Evolutionary conservation across 2,113 vertebrate genomes (phyloP).

Genomic region (Cinclus mexicanus): DNA sequence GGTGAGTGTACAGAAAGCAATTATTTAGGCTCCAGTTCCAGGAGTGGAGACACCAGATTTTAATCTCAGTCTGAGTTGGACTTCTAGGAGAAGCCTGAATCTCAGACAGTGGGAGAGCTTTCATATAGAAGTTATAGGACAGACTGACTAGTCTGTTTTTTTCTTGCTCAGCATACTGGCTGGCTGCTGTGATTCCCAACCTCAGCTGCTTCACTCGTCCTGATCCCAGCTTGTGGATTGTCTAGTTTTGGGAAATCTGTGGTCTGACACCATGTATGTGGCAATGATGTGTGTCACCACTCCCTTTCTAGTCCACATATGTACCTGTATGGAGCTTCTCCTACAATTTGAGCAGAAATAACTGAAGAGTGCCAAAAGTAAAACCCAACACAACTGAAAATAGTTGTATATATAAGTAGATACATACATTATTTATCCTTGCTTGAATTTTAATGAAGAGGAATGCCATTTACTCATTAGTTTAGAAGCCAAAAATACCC

Average conservation of each 20-base stretch:
- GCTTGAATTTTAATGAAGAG: slow-evolving; percentile 38
- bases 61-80: neutral
- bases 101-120: neutral
- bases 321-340: neutral
- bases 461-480: slow-evolving; percentile 12
- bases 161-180: neutral
- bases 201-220: neutral
- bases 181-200: neutral
- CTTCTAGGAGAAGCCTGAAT: neutral
- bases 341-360: neutral
- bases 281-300: neutral
- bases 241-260: neutral
- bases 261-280: neutral
- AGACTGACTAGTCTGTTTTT: neutral
- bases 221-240: neutral
- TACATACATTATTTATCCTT: slow-evolving; percentile 34
- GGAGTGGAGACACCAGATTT: neutral
- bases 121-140: neutral
- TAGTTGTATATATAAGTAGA: neutral
- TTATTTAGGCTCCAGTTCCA: neutral
- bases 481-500: slow-evolving; percentile 3
- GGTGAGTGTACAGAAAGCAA: neutral
- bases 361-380: neutral
- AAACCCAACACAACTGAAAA: neutral
- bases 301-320: neutral